Conservation (phyloP, 2,888 invertebrate genomes). For the Eupithecia pulchellata region DNA sequence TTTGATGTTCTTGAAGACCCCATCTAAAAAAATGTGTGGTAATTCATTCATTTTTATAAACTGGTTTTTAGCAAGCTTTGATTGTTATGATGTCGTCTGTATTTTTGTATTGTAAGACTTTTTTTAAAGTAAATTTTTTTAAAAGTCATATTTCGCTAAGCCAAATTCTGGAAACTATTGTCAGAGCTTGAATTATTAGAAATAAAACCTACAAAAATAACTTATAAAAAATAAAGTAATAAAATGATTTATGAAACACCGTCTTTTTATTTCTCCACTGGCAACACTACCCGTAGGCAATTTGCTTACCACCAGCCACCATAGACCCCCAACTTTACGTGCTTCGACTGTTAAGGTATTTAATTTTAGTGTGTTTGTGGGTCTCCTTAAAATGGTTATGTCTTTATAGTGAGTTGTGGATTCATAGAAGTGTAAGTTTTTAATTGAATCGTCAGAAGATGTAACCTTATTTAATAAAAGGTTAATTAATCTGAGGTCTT, state of each 20-base stretch:
- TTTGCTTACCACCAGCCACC: conserved; percentile 43
- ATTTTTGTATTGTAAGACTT: no score
- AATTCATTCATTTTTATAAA: not conserved
- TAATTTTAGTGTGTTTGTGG: conserved; percentile 36
- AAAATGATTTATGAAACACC: not conserved
- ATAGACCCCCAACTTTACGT: conserved; percentile 38
- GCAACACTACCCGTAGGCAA: conserved; percentile 40
- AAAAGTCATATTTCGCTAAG: no score
- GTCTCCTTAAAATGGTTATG: conserved; percentile 37
- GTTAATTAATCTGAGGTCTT: not conserved
- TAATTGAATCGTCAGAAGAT: conserved; percentile 47
- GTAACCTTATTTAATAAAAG: conserved; percentile 19
- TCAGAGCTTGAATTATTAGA: not conserved
- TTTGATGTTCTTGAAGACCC: conserved; percentile 14
- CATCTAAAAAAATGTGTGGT: not conserved
- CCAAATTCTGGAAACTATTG: not conserved
- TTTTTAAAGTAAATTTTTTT: no score
- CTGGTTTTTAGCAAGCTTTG: not conserved
- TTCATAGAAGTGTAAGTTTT: conserved; percentile 47
- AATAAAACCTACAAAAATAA: not conserved
- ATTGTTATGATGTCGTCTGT: not conserved
- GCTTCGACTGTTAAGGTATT: conserved; percentile 36
- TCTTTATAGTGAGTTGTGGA: conserved; percentile 44
- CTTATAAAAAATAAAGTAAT: no score
- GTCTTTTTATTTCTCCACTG: not conserved